Conservation (phyloP, 1,140 invertebrate species). For the Centruroides sculpturatus region DNA sequence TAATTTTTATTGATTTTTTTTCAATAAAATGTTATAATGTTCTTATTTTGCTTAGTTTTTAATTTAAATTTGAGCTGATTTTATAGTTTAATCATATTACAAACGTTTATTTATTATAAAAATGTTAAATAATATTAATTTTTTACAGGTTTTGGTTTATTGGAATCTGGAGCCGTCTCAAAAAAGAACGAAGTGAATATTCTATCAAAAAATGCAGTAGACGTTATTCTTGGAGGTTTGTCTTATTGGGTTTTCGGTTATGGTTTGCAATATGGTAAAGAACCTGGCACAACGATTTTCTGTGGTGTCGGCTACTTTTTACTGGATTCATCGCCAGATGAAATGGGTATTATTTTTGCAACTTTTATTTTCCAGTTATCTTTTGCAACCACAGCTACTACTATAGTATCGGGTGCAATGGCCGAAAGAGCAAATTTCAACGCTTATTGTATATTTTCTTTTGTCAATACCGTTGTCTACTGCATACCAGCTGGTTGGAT, state of each 20-base stretch:
- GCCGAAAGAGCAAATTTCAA: conserved; percentile 61
- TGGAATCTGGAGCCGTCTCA: conserved; percentile 82
- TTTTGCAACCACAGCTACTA: conserved; percentile 16
- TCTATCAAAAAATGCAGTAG: conserved; percentile 90
- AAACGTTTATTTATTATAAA: too few species aligned
- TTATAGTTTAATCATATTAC: too few species aligned
- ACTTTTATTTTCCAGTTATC: conserved; percentile 17
- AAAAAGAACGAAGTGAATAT: conserved; percentile 91
- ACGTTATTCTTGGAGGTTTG: conserved; percentile 77
- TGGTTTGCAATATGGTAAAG: conserved; percentile 71
- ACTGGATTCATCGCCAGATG: conserved; percentile 21
- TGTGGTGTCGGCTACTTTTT: conserved; percentile 40
- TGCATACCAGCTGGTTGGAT: conserved; percentile 84
- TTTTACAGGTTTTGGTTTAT: conserved; percentile 60
- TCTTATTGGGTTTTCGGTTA: conserved; percentile 93
- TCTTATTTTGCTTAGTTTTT: too few species aligned
- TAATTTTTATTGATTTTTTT: too few species aligned
- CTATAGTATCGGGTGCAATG: conserved; percentile 27
- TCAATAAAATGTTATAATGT: too few species aligned
- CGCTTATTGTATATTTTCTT: conserved; percentile 76
- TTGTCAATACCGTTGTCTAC: conserved; percentile 76
- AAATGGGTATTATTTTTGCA: conserved; percentile 8
- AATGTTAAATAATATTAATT: not conserved
- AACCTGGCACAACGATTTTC: conserved; percentile 48
- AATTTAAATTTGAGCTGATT: too few species aligned